These are phyloP conservation scores for Dipus sagitta DNA, from an alignment of 2,797 vertebrate species.

Conservation along the genomic window DNA sequence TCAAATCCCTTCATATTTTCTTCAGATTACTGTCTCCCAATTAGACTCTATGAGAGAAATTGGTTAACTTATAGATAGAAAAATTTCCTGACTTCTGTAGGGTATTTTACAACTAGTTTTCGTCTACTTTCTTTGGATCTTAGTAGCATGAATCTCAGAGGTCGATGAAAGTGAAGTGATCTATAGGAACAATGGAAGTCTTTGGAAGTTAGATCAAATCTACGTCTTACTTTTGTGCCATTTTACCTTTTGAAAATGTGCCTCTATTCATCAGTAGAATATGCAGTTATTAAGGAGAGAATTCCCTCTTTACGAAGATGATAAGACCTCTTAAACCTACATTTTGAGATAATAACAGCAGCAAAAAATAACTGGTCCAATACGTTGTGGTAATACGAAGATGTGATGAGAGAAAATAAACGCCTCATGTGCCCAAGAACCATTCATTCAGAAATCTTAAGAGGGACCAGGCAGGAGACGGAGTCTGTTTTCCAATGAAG, in stretches of 20 bases:
- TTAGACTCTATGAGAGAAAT: constrained; percentile 7
- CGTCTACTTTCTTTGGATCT: constrained; percentile 4
- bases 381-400: neutral
- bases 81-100: constrained; percentile 17
- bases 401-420: neutral
- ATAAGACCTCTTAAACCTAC: neutral
- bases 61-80: neutral
- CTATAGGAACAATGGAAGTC: constrained; percentile 19
- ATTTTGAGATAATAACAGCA: neutral
- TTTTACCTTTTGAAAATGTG: neutral
- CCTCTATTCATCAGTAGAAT: neutral
- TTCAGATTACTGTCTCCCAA: neutral
- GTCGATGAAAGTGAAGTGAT: neutral
- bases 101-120: constrained; percentile 42
- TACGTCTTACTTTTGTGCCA: neutral
- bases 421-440: neutral
- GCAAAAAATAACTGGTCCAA: neutral
- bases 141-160: neutral
- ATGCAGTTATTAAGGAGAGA: neutral
- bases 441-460: neutral
- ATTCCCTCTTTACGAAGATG: neutral
- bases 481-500: too few species aligned
- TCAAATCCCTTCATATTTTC: neutral
- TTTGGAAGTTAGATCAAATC: constrained; percentile 12
- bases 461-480: accelerated